Evolutionary conservation across 1,140 invertebrate species (phyloP), one percentile per base, ranked within the genome.

Genomic region (Drosophila ananassae): DNA sequence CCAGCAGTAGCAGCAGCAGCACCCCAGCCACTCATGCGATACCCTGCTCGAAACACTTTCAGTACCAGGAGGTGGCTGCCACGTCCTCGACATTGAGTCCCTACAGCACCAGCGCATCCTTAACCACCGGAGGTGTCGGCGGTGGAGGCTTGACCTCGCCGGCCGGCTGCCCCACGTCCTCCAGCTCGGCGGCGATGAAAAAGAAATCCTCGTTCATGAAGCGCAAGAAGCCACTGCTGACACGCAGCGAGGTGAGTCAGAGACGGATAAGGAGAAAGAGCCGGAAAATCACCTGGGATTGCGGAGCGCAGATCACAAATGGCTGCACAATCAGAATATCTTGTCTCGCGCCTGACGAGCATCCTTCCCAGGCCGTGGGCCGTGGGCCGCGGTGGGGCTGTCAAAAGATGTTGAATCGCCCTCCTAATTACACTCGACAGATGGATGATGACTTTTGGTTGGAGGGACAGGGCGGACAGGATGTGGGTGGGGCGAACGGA

Each of bases 241-340:
- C 83, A 66, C 89, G 89, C 76, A 91, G 89, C 78, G 84, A 91
- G 89, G 89, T 91, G 81, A 91, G 89, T 91, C 62, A 56, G 21
- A 39, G 37, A 57, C 62, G 52, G 21, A 39, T 30, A 57, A 55
- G n/a, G 25, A 47, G 39, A 61, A 37, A 13, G 59, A 34, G 13
- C 59, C 44, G 63, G 47, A 39, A 24, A 60, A 30, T 32, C 44
- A 44, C n/a, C 22, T 13, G 41, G 61, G 61, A 63, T 60, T 47
- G 25, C 59, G 28, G 41, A 63, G 39, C 17, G 37, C 37, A n/a
- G 24, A 69, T 69, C 54, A 50, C 54, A 13, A 60, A 48, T 68
- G 66, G 55, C 55, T 60, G 55, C 34, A 51, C 54, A 69, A 72
- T 46, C 30, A 58, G 66, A 52, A 34, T 32, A 47, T 25, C 55